Evolutionary conservation across 1,140 invertebrate species (phyloP).

Genomic region (Formica selysi): DNA sequence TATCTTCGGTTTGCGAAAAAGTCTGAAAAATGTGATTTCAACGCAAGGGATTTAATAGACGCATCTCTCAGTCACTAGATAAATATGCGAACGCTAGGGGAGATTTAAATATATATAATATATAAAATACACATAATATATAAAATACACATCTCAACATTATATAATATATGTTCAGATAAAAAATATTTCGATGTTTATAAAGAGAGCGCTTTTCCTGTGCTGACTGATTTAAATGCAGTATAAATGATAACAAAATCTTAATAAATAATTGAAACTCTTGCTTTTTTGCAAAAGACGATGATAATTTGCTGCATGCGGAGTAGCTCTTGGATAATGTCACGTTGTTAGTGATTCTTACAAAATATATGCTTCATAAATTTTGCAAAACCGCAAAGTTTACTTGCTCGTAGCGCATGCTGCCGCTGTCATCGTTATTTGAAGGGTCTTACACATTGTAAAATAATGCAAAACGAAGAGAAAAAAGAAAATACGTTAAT

Average conservation of each 20-base stretch:
- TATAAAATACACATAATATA: too few relatives aligned
- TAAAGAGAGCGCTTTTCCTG: not conserved
- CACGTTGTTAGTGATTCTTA: not conserved
- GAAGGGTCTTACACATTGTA: not conserved
- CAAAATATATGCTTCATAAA: constrained; percentile 44
- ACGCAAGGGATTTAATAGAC: too few relatives aligned
- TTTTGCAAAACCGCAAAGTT: constrained; percentile 42
- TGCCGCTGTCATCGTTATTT: not conserved
- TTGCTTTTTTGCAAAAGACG: not conserved
- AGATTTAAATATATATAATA: too few relatives aligned
- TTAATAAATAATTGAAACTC: not conserved
- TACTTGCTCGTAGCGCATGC: too few relatives aligned
- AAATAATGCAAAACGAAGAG: not conserved
- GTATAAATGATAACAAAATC: not conserved
- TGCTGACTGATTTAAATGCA: not conserved
- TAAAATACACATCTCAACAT: too few relatives aligned
- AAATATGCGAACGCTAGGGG: too few relatives aligned
- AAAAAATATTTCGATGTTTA: not conserved
- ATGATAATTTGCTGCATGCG: not conserved
- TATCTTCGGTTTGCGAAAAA: too few relatives aligned
- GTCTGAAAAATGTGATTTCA: too few relatives aligned
- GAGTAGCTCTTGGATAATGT: not conserved
- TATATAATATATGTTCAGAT: not conserved
- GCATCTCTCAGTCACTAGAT: too few relatives aligned
- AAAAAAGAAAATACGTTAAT: constrained; percentile 20